phyloP scores from a whole-genome alignment of 2,113 vertebrate species.

The Microcebus ravelobensis region DNA sequence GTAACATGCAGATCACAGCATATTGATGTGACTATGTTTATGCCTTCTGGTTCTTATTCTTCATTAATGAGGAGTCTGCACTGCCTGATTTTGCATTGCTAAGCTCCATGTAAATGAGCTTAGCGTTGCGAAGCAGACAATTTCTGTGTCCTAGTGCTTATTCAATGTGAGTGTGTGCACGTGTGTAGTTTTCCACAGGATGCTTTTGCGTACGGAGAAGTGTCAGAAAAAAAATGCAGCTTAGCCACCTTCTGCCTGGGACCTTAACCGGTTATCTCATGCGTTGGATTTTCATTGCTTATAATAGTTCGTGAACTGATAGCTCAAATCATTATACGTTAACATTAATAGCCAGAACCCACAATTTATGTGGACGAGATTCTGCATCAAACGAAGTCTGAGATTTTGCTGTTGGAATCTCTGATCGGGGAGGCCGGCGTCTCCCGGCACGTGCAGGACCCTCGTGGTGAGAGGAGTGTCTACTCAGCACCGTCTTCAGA shows the following conservation, averaged over 20 bases:
- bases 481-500: background rate
- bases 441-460: background rate
- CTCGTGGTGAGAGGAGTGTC: fast-evolving
- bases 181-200: fast-evolving
- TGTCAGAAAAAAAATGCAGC: background rate
- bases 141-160: background rate
- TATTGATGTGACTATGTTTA: fast-evolving
- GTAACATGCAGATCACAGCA: no score
- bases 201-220: background rate
- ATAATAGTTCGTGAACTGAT: background rate
- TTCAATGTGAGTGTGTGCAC: background rate
- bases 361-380: background rate
- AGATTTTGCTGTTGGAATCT: background rate
- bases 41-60: background rate
- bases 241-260: background rate
- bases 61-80: background rate
- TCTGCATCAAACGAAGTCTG: background rate
- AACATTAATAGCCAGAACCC: background rate
- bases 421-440: fast-evolving
- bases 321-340: background rate
- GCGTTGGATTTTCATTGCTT: background rate
- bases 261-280: background rate
- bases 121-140: background rate
- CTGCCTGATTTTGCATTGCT: background rate
- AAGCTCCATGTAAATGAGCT: background rate